phyloP scores from a whole-genome alignment of 2,797 vertebrate species.

The Selene dorsalis region DNA sequence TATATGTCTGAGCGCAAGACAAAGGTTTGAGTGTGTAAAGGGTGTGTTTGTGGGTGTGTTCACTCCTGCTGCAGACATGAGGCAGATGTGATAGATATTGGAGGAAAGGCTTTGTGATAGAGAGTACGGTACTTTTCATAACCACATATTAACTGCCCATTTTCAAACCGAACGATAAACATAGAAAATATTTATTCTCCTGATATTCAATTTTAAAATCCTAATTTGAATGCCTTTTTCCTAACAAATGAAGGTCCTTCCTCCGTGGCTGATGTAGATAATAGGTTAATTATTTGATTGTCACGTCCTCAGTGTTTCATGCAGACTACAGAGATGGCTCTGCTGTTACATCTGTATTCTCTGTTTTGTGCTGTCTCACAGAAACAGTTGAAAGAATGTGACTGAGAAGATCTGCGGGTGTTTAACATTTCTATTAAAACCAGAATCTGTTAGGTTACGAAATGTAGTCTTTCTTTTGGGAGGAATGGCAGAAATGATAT shows the following conservation, averaged over 20 bases:
- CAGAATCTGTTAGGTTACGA: not conserved
- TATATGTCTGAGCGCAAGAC: constrained; percentile 41
- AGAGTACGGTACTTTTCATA: not conserved
- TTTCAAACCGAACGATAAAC: not conserved
- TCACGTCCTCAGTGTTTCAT: not conserved
- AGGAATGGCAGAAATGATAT: not conserved
- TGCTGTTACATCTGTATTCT: not conserved
- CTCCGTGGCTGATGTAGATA: not conserved
- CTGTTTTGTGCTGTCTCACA: not conserved
- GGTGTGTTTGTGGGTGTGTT: constrained; percentile 48
- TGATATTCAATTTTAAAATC: not conserved
- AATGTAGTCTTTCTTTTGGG: not conserved
- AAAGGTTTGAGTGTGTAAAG: constrained; percentile 39
- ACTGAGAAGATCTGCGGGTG: not conserved
- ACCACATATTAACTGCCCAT: not conserved
- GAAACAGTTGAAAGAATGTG: not conserved
- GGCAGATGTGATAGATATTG: constrained; percentile 24
- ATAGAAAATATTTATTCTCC: not conserved
- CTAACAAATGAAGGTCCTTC: not conserved
- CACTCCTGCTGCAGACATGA: constrained; percentile 26
- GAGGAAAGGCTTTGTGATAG: constrained; percentile 18
- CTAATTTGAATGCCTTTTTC: not conserved
- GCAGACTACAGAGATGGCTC: not conserved
- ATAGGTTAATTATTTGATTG: not conserved
- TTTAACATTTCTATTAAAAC: not conserved